These are phyloP conservation scores for Polyploca ridens DNA, from an alignment of 2,888 invertebrate genomes.

Conservation along the genomic window DNA sequence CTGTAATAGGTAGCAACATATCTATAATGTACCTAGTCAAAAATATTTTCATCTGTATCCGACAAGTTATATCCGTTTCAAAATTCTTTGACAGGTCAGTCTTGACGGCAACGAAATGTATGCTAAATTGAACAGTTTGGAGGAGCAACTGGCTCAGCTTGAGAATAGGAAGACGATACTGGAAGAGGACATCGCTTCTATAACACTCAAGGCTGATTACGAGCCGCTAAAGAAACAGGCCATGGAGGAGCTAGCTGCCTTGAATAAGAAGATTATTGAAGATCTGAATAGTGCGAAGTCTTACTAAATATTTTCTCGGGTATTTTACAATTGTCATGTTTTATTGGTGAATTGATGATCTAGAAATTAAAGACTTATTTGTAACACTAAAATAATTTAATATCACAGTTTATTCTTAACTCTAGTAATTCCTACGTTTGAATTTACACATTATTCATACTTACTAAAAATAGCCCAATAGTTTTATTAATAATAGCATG, in stretches of 20 bases:
- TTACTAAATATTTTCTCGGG: conserved; percentile 44
- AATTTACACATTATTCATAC: not conserved
- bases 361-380: conserved; percentile 27
- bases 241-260: conserved; percentile 77
- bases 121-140: conserved; percentile 87
- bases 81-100: conserved; percentile 69
- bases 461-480: conserved; percentile 14
- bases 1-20: no score
- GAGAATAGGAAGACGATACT: conserved; percentile 88
- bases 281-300: conserved; percentile 67
- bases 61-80: no score
- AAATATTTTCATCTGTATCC: no score
- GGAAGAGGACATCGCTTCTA: conserved; percentile 87
- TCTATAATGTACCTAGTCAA: no score
- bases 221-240: conserved; percentile 85
- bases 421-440: not conserved
- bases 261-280: conserved; percentile 84
- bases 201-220: conserved; percentile 88
- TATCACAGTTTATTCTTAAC: conserved; percentile 59
- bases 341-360: not conserved
- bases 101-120: conserved; percentile 90
- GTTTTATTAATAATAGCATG: conserved; percentile 23
- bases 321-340: no score
- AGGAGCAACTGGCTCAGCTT: conserved; percentile 87
- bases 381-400: conserved; percentile 56